phyloP scores from a whole-genome alignment of 2,888 invertebrate species.

The Sarcophaga caerulescens region DNA sequence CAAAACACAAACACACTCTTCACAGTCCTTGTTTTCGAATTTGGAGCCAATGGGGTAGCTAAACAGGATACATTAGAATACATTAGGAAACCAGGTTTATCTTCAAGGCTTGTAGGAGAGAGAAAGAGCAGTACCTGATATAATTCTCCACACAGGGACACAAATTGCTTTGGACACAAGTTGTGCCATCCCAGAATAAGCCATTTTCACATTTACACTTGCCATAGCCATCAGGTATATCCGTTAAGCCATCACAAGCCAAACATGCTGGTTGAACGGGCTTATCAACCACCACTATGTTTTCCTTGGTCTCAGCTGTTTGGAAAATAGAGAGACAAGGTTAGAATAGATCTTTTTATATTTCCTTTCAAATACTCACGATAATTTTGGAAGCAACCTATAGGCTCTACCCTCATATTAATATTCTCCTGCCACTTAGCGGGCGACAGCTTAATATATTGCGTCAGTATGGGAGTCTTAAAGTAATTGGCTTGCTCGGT shows the following conservation, averaged over 20 bases:
- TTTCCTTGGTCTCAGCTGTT: slow-evolving; percentile 73
- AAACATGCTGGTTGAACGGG: slow-evolving; percentile 81
- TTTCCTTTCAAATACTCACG: slow-evolving; percentile 81
- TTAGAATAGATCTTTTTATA: not conserved
- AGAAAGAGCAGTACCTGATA: slow-evolving; percentile 80
- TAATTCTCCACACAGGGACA: slow-evolving; percentile 91
- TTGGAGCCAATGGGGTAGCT: slow-evolving; percentile 88
- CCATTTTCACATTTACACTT: slow-evolving; percentile 83
- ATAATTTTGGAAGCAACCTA: slow-evolving; percentile 90
- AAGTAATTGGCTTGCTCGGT: slow-evolving; percentile 86
- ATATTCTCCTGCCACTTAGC: slow-evolving; percentile 87
- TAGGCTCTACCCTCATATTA: slow-evolving; percentile 88
- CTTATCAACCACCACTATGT: slow-evolving; percentile 63
- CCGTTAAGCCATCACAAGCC: slow-evolving; percentile 80
- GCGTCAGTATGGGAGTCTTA: slow-evolving; percentile 87
- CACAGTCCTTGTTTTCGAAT: slow-evolving; percentile 88
- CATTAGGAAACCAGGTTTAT: not conserved
- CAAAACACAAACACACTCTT: slow-evolving; percentile 89
- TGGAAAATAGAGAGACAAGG: no score
- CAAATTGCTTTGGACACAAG: slow-evolving; percentile 86
- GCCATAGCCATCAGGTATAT: slow-evolving; percentile 63
- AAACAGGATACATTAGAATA: not conserved
- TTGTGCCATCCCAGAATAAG: slow-evolving; percentile 88
- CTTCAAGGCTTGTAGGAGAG: slow-evolving; percentile 72
- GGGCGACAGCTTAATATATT: slow-evolving; percentile 88